Conservation (phyloP, 1,140 invertebrate species). For the Panagrolaimus sp. region DNA sequence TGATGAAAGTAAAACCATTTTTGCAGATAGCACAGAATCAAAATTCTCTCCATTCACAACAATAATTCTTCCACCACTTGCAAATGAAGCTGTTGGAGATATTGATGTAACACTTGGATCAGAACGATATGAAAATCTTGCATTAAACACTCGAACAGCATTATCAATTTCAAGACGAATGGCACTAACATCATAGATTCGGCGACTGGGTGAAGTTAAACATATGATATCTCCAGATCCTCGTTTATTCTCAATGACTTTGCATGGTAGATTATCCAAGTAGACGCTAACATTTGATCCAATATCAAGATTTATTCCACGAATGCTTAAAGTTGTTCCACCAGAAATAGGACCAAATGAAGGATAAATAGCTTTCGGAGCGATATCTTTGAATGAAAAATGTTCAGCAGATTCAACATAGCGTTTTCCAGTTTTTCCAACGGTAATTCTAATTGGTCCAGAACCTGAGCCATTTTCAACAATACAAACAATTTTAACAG, state of each 20-base stretch:
- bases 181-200: slow-evolving; percentile 61
- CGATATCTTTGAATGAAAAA: slow-evolving; percentile 71
- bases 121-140: slow-evolving; percentile 78
- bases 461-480: slow-evolving; percentile 32
- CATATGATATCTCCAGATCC: slow-evolving; percentile 82
- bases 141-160: slow-evolving; percentile 70
- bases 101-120: slow-evolving; percentile 75
- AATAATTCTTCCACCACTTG: slow-evolving; percentile 80
- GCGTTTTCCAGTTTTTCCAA: slow-evolving; percentile 41
- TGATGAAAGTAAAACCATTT: slow-evolving; percentile 44
- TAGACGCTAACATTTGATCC: slow-evolving; percentile 80
- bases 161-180: slow-evolving; percentile 77
- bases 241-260: slow-evolving; percentile 70
- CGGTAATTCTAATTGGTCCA: slow-evolving; percentile 49
- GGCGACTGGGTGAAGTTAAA: slow-evolving; percentile 67
- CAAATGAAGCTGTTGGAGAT: slow-evolving; percentile 59
- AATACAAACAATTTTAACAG: slow-evolving; percentile 38
- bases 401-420: slow-evolving; percentile 39
- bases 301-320: slow-evolving; percentile 84
- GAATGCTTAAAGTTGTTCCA: slow-evolving; percentile 82
- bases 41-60: slow-evolving; percentile 64
- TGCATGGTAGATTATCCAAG: slow-evolving; percentile 80
- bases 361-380: slow-evolving; percentile 76
- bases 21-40: slow-evolving; percentile 45
- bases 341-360: slow-evolving; percentile 82